Percentiles rank a stretch among this genome's conserved stretches.
Conservation (phyloP, 2,113 vertebrate species). For the Microtus pennsylvanicus region DNA sequence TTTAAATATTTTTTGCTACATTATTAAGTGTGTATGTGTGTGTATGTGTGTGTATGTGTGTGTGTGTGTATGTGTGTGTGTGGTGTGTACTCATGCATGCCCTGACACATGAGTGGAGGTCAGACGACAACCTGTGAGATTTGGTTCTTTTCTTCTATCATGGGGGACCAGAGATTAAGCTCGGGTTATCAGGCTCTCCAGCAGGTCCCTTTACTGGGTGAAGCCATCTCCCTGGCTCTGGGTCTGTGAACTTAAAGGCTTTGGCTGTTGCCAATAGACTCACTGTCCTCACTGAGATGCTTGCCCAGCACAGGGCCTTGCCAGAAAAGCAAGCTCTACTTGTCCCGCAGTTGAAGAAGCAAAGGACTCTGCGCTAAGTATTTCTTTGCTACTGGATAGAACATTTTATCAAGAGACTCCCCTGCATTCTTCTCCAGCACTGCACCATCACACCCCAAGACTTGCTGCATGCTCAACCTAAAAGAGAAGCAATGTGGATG, state of each 20-base stretch:
- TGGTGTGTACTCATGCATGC: background rate
- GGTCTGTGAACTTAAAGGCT: background rate
- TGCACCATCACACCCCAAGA: background rate
- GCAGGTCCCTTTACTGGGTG: background rate
- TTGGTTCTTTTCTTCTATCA: background rate
- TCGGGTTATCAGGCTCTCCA: background rate
- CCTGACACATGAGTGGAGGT: background rate
- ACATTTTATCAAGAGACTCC: background rate
- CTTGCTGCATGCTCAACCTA: background rate
- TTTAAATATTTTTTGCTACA: background rate
- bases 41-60: background rate
- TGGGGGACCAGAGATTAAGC: background rate
- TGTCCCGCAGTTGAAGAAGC: background rate
- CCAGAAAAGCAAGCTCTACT: background rate
- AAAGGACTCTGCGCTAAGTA: background rate
- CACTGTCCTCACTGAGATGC: background rate
- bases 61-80: background rate
- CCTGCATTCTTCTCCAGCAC: background rate
- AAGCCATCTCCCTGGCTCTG: background rate
- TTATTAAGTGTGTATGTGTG: background rate
- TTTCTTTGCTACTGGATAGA: constrained; percentile 16
- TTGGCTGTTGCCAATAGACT: background rate
- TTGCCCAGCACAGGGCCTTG: background rate
- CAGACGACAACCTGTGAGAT: background rate
- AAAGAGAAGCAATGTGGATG: background rate